phyloP scores from a whole-genome alignment of 2,113 vertebrate species.

The Stomatorhinus ivindoensis region DNA sequence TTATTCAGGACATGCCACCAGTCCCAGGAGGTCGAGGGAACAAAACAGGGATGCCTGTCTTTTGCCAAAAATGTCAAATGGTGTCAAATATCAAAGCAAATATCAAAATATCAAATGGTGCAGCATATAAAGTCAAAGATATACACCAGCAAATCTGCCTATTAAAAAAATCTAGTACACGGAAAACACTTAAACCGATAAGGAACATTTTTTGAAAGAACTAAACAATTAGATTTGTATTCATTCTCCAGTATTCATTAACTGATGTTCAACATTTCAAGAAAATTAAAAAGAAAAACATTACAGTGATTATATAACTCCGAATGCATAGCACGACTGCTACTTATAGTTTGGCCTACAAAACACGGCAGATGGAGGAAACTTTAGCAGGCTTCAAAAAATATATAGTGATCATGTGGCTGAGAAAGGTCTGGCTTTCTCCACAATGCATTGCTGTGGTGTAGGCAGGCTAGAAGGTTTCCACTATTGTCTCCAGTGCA shows the following conservation, averaged over 20 bases:
- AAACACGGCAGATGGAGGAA: neutral
- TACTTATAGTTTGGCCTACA: neutral
- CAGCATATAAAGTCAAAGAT: neutral
- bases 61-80: neutral
- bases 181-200: neutral
- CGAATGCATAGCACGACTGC: neutral
- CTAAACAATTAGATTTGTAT: neutral
- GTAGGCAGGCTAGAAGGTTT: neutral
- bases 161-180: neutral
- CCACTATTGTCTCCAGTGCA: neutral
- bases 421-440: neutral
- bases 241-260: neutral
- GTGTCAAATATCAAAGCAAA: too few relatives aligned
- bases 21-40: neutral
- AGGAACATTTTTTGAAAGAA: neutral
- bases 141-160: neutral
- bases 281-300: neutral
- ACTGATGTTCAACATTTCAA: neutral
- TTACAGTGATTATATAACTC: neutral
- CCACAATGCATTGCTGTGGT: neutral
- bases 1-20: neutral
- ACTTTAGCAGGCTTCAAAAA: neutral
- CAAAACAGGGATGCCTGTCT: neutral
- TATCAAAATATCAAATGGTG: neutral
- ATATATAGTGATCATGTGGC: neutral